phyloP scores from a whole-genome alignment of 2,797 vertebrate species.

The Bovichtus variegatus region DNA sequence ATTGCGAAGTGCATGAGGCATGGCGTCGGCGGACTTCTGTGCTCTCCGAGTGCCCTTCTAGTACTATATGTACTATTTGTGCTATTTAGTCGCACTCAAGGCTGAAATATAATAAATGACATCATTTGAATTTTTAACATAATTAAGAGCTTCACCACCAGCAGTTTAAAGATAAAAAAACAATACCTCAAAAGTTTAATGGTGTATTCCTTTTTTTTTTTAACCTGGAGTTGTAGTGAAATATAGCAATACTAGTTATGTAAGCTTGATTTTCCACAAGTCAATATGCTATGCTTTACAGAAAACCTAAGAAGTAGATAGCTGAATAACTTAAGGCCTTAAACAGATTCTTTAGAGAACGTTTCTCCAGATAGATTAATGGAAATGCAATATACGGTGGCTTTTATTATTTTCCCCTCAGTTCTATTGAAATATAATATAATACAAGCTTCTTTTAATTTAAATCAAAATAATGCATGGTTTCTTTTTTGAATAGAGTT shows the following conservation, averaged over 20 bases:
- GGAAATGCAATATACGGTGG: neutral
- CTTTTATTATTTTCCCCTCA: neutral
- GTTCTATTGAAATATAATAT: neutral
- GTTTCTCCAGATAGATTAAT: neutral
- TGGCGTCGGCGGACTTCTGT: too few species aligned
- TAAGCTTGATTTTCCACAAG: constrained; percentile 1
- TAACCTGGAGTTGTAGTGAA: neutral
- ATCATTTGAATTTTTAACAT: neutral
- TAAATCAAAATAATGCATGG: neutral
- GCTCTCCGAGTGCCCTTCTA: too few species aligned
- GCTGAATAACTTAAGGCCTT: neutral
- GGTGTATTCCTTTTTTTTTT: constrained; percentile 1
- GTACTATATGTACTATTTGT: neutral
- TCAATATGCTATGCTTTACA: constrained; percentile 6
- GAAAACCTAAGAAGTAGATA: neutral
- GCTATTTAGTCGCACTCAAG: neutral
- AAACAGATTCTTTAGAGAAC: neutral
- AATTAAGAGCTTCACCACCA: neutral
- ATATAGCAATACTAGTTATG: too few species aligned
- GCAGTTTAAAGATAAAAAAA: neutral
- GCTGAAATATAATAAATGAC: neutral
- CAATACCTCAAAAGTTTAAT: neutral
- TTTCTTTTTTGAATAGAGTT: neutral
- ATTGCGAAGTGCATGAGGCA: too few species aligned
- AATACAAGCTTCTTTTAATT: neutral